Evolutionary conservation across 2,888 invertebrate species (phyloP), one percentile per base, ranked within the genome.

Genomic region (Macrosoma leucophasiata): DNA sequence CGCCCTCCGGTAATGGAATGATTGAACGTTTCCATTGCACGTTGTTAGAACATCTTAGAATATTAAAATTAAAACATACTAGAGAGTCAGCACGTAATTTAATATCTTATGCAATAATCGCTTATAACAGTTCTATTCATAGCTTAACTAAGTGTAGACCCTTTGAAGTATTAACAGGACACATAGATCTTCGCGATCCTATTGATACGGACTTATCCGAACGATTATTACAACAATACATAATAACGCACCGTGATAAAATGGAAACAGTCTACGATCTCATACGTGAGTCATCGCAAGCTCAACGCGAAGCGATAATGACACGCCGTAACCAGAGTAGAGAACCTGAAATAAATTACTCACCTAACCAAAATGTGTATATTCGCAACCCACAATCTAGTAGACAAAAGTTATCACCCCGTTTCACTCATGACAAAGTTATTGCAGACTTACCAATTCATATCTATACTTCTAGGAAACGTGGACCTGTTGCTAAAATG

Each of bases 391-490:
- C n/a, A n/a, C n/a, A n/a, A n/a, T n/a, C n/a, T n/a, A n/a, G n/a
- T n/a, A n/a, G 20, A 9, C 12, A 25, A 19, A 25, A 25, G 19
- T 25, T 19, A 36, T 36, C 3, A 21, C 29, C 32, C 3, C 24
- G 29, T 5, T 37, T n/a, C 13, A 21, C 29, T 2, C 32, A 37
- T n/a, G 29, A 31, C n/a, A 31, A 14, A 4, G 22, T 33, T 21
- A 13, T 27, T 10, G 20, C 29, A 4, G 20, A 36, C 18, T 32
- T 36, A 21, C 36, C 35, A 7, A 32, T 39, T 11, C 29, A 32
- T 13, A 22, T 22, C 11, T 22, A 22, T 12, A 22, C 22, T 22
- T 22, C 22, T 12, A 22, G 13, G 22, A 22, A 22, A 12, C 22
- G 22, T 12, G 13, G 12, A 22, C 22, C 22, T 12, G 22, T 22